Percentiles rank a stretch among this genome's conserved stretches.
Conservation (phyloP, 2,888 invertebrate genomes). For the Limnephilus auricula region DNA sequence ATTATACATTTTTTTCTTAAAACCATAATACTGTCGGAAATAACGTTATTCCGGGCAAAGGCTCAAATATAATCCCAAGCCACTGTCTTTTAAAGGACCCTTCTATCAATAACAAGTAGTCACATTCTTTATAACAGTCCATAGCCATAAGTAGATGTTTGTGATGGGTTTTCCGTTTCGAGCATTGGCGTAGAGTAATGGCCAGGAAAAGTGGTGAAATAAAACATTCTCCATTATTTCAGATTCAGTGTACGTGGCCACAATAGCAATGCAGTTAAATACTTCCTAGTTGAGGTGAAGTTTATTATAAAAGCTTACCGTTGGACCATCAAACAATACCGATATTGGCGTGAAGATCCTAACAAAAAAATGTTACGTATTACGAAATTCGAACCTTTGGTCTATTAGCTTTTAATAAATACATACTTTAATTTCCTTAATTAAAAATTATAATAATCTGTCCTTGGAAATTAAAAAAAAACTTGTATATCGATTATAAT, state of each 20-base stretch:
- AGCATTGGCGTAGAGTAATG: neutral
- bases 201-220: slow-evolving; percentile 2
- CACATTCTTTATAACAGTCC: neutral
- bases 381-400: neutral
- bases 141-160: neutral
- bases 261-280: neutral
- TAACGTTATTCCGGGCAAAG: too few species aligned
- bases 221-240: slow-evolving; percentile 21
- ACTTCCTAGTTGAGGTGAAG: neutral
- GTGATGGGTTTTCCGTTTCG: neutral
- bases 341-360: neutral
- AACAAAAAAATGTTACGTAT: neutral
- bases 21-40: too few species aligned
- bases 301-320: neutral
- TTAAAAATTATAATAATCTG: too few species aligned
- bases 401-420: neutral
- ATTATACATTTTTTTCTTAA: too few species aligned
- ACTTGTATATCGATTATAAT: too few species aligned
- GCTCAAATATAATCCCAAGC: neutral
- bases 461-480: neutral
- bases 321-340: neutral
- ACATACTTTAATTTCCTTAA: too few species aligned
- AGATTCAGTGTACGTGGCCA: slow-evolving; percentile 10
- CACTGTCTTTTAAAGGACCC: neutral
- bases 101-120: neutral